These are phyloP conservation scores for Psilopsiagon aurifrons DNA, from an alignment of 2,113 vertebrate genomes.

Conservation along the genomic window DNA sequence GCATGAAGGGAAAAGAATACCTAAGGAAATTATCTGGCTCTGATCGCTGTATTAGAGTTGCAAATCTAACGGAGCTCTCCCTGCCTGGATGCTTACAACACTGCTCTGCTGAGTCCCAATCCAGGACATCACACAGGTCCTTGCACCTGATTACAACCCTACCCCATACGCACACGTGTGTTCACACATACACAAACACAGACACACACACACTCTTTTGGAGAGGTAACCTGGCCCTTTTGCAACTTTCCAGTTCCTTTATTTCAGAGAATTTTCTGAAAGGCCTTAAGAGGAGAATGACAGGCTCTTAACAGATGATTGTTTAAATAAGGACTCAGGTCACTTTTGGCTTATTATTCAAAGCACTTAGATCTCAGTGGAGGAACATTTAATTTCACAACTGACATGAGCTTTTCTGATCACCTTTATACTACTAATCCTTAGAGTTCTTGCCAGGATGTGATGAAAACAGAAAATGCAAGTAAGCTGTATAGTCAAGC, in stretches of 20 bases:
- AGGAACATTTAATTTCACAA: background rate
- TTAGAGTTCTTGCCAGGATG: background rate
- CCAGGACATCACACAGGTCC: background rate
- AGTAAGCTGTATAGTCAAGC: background rate
- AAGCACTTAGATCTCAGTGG: background rate
- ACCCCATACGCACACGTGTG: background rate
- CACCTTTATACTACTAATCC: background rate
- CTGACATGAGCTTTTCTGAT: background rate
- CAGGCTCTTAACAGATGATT: background rate
- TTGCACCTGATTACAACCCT: background rate
- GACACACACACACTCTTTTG: background rate
- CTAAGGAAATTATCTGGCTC: background rate
- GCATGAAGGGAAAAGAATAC: background rate
- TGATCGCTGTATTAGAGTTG: background rate
- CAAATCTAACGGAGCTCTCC: background rate
- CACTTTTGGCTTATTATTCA: background rate
- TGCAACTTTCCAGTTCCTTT: background rate
- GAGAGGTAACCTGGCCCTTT: background rate
- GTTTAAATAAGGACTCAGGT: background rate
- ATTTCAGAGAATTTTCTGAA: background rate
- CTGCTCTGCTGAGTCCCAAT: background rate
- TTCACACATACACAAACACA: background rate
- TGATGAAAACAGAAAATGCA: background rate
- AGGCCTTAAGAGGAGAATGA: background rate
- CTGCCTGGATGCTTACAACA: background rate